Evolutionary conservation across 2,888 invertebrate species (phyloP).

Genomic region (Drosophila eohydei): DNA sequence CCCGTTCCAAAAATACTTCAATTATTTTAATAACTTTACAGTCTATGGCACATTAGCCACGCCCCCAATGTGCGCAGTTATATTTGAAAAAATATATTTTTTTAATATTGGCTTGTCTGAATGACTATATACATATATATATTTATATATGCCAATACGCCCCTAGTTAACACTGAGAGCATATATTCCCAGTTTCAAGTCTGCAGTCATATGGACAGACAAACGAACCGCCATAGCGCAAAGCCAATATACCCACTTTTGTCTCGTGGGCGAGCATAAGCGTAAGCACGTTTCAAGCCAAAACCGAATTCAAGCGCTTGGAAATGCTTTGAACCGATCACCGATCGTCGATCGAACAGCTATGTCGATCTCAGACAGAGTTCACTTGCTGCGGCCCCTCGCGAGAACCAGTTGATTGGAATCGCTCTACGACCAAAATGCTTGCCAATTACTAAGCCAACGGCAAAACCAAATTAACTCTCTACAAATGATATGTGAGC

Average conservation of each 20-base stretch:
- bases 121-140: no score
- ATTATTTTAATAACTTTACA: no score
- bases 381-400: not conserved
- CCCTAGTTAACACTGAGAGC: no score
- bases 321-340: constrained; percentile 9
- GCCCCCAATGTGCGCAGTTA: no score
- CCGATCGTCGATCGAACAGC: not conserved
- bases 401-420: constrained; percentile 28
- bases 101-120: no score
- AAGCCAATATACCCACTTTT: not conserved
- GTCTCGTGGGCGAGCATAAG: no score
- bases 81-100: no score
- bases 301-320: constrained; percentile 1
- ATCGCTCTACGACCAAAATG: not conserved
- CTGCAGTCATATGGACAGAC: no score
- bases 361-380: not conserved
- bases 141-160: no score
- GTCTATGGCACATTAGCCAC: no score
- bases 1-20: not conserved
- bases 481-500: constrained; percentile 16
- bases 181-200: no score
- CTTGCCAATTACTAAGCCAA: constrained; percentile 10
- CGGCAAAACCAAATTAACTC: constrained; percentile 4
- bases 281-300: not conserved
- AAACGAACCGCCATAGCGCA: no score